These are phyloP conservation scores for Brachyptera risi DNA, from an alignment of 2,888 invertebrate species.

Conservation along the genomic window DNA sequence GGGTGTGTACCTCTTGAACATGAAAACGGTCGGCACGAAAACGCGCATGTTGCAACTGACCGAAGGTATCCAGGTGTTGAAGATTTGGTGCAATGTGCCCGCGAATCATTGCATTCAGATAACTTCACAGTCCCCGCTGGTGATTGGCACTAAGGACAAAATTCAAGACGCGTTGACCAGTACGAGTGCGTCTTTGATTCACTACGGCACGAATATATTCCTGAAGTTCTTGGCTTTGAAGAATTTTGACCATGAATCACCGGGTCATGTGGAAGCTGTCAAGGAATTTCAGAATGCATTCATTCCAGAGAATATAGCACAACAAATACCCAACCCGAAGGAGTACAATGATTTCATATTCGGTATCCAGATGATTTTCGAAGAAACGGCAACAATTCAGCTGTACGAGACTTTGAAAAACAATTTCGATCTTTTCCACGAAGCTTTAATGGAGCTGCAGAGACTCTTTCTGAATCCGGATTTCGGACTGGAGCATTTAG, in stretches of 20 bases:
- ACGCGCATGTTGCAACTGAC: conserved; percentile 11
- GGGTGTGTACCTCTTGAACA: neutral
- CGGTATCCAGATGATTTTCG: neutral
- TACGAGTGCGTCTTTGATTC: neutral
- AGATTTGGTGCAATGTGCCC: conserved; percentile 16
- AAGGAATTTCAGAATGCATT: neutral
- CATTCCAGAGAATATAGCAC: neutral
- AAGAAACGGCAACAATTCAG: neutral
- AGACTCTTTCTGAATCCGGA: neutral
- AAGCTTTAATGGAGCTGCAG: neutral
- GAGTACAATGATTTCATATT: neutral
- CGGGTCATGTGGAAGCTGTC: neutral
- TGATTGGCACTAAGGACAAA: neutral
- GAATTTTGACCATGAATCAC: neutral
- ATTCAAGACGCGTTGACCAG: neutral
- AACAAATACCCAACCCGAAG: neutral
- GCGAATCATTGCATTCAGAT: conserved; percentile 4
- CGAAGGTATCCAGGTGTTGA: conserved; percentile 8
- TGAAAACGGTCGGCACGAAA: conserved; percentile 7
- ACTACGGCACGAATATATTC: neutral
- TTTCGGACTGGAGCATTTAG: neutral
- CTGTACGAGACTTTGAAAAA: neutral
- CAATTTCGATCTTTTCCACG: neutral
- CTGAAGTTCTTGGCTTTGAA: neutral
- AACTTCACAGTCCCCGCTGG: conserved; percentile 6